Base-by-base conservation (phyloP, 2,113 vertebrate genomes). In the Hemichromis elongatus region DNA sequence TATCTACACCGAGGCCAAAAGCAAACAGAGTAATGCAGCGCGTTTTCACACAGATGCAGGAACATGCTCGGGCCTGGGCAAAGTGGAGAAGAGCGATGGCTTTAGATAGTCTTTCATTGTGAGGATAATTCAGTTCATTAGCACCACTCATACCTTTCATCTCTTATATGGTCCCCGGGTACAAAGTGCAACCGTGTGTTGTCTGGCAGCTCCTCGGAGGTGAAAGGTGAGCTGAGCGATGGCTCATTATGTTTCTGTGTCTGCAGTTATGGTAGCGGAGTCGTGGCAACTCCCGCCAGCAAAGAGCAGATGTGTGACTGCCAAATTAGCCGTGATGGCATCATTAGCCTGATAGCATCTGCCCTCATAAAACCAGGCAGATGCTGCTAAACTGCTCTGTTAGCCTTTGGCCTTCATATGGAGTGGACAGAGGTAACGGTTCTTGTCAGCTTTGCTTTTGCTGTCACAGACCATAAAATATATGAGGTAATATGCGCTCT, bases 141-240 rank as follows among this genome's bases (percentile, higher is more conserved):
- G 81, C 79, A 79, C 73, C 50, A 24, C 56, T 91, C 85, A 45
- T 86, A 59, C 78, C 83, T 83, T 93, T 86, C 75, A 85, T 92
- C 81, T 93, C 89, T 90, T 87, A 93, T 93, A 90, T 86, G 80
- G 50, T 91, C 84, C 63, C 37, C 1, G 82, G 88, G 84, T 84
- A 91, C 86, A 88, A 83, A 85, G 87, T 84, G 88, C 83, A 59
- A 83, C 84, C 83, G 81, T 50, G 77, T 90, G 85, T 59, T 79
- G 85, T 73, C 93, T 81, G 89, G 61, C 87, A 87, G 90, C 70
- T 90, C 83, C 84, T 90, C 4, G 19, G 90, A 87, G 77, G 88
- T 86, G 90, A 92, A 89, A 94, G 86, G 88, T 94, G 83, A 94
- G 79, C 86, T 90, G 85, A 87, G 59, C 83, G 86, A 93, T 86